Evolutionary conservation across 2,113 vertebrate species (phyloP).

Genomic region (Misgurnus mizolepis): DNA sequence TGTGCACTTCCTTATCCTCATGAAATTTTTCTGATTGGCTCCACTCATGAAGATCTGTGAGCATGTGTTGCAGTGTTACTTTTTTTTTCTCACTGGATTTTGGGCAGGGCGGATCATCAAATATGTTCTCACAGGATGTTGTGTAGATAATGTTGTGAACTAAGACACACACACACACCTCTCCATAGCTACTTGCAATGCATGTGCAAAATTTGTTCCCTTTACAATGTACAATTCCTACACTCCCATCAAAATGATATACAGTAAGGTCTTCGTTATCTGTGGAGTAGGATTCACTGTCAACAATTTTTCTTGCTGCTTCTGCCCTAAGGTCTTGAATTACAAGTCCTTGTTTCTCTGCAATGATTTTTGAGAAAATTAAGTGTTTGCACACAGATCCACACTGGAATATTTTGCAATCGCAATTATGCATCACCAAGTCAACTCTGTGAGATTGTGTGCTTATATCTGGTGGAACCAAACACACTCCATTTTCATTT

Average conservation of each 20-base stretch:
- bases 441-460: not conserved
- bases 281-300: not conserved
- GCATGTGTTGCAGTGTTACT: not conserved
- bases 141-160: no score
- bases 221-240: not conserved
- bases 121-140: no score
- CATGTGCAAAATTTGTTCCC: not conserved
- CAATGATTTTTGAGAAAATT: not conserved
- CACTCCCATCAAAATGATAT: not conserved
- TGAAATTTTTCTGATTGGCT: not conserved
- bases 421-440: not conserved
- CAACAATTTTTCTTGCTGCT: not conserved
- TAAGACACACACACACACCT: no score
- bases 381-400: constrained; percentile 18
- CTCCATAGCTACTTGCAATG: not conserved
- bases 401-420: constrained; percentile 11
- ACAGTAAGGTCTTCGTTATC: not conserved
- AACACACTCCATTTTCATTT: constrained; percentile 3
- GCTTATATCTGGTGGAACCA: constrained; percentile 1
- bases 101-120: not conserved
- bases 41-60: constrained; percentile 12
- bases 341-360: constrained; percentile 9
- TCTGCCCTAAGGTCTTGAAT: constrained; percentile 3
- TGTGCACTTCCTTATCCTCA: constrained; percentile 7
- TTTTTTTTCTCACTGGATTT: not conserved